Percentiles rank a stretch among this genome's conserved stretches.
Evolutionary conservation across 2,113 vertebrate genomes (phyloP).

Genomic region (Reinhardtius hippoglossoides): DNA sequence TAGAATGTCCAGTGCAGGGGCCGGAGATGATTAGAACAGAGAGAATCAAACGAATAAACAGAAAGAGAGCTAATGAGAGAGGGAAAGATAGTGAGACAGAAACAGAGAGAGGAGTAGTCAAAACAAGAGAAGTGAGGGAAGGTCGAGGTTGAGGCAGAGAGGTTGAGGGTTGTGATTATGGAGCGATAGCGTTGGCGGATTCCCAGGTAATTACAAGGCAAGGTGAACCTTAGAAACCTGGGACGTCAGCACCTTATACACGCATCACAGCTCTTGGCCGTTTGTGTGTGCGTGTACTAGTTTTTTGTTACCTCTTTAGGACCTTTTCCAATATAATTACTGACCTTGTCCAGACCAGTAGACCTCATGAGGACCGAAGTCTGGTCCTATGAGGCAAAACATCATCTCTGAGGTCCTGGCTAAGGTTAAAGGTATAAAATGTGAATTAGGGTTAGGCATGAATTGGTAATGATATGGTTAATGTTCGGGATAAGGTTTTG

Average conservation of each 20-base stretch:
- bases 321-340: too few species aligned
- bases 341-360: too few species aligned
- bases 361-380: too few species aligned
- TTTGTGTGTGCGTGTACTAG: constrained; percentile 3
- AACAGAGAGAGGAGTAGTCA: constrained; percentile 44
- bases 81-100: constrained; percentile 31
- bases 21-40: constrained; percentile 16
- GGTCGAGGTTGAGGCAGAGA: constrained; percentile 65
- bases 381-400: too few species aligned
- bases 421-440: too few species aligned
- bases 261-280: constrained; percentile 72
- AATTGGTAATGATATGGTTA: too few species aligned
- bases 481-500: too few species aligned
- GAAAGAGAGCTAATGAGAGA: constrained; percentile 42
- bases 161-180: constrained; percentile 84
- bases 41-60: constrained; percentile 46
- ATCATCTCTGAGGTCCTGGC: too few species aligned
- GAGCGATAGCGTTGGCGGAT: constrained; percentile 85
- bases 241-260: constrained; percentile 82
- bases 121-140: constrained; percentile 56
- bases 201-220: constrained; percentile 89
- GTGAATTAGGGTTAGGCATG: too few species aligned
- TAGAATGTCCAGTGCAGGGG: background rate
- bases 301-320: too few species aligned
- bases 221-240: constrained; percentile 84